Percentiles rank a stretch among this genome's conserved stretches.
These are phyloP conservation scores for Erythrocercus mccallii DNA, from an alignment of 2,113 vertebrate species.

Conservation along the genomic window DNA sequence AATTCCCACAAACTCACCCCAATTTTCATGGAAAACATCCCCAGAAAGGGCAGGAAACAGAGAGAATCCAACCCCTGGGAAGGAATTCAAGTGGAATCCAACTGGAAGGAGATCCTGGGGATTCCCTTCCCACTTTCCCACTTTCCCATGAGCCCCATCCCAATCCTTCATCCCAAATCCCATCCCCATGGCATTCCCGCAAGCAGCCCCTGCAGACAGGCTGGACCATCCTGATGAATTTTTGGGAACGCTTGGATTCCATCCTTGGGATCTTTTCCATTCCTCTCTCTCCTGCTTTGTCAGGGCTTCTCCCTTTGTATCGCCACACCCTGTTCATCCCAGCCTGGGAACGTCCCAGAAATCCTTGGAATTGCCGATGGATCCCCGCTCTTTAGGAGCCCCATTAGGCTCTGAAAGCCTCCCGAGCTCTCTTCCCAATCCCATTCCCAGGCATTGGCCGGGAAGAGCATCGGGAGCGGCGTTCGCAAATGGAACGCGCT, in stretches of 20 bases:
- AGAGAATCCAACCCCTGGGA: not conserved
- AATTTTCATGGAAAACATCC: not conserved
- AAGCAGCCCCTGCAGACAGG: not conserved
- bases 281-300: not conserved
- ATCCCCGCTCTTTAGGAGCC: not conserved
- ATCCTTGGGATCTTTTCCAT: not conserved
- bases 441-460: constrained; percentile 42
- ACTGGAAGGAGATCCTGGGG: not conserved
- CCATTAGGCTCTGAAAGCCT: not conserved
- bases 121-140: not conserved
- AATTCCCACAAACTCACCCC: not conserved
- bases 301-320: not conserved
- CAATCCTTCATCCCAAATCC: not conserved
- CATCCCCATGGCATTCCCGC: not conserved
- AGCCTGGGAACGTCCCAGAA: not conserved
- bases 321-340: not conserved
- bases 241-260: not conserved
- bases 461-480: not conserved
- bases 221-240: not conserved
- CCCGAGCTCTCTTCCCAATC: constrained; percentile 36
- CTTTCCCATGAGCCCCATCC: not conserved
- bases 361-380: not conserved
- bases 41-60: not conserved
- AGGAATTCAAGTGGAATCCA: not conserved
- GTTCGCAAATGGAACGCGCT: constrained; percentile 24